These are phyloP conservation scores for Smutsia temminckii DNA, from an alignment of 2,797 vertebrate species.

Conservation along the genomic window DNA sequence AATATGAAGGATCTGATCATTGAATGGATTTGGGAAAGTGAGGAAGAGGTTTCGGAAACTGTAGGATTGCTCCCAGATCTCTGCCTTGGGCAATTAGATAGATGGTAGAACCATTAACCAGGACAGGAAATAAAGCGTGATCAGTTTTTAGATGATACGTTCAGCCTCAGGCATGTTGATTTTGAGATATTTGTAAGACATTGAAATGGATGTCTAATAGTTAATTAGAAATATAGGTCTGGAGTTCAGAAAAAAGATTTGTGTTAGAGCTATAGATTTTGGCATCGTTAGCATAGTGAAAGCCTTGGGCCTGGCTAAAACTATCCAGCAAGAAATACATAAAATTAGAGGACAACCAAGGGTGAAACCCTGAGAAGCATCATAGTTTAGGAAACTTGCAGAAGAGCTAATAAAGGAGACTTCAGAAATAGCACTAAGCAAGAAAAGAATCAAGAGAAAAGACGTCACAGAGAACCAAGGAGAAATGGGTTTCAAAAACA, in stretches of 20 bases:
- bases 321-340: not conserved
- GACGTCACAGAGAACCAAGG: conserved; percentile 9
- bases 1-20: not conserved
- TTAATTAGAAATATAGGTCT: not conserved
- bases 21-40: not conserved
- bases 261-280: not conserved
- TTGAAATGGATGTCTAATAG: not conserved
- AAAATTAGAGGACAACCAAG: not conserved
- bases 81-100: not conserved
- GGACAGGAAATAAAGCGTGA: not conserved
- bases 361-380: not conserved
- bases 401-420: conserved; percentile 12
- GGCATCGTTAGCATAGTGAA: not conserved
- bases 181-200: not conserved
- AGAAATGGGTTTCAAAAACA: conserved; percentile 27
- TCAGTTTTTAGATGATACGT: not conserved
- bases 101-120: not conserved
- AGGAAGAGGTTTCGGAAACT: not conserved
- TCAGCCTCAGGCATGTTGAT: not conserved
- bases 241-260: conserved; percentile 16
- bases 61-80: not conserved
- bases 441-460: conserved; percentile 35
- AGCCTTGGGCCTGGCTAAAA: not conserved
- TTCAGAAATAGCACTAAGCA: not conserved
- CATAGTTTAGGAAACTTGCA: conserved; percentile 42